Evolutionary conservation across 2,113 vertebrate species (phyloP), one percentile per base, ranked within the genome.

Genomic region (Uropsilus gracilis): DNA sequence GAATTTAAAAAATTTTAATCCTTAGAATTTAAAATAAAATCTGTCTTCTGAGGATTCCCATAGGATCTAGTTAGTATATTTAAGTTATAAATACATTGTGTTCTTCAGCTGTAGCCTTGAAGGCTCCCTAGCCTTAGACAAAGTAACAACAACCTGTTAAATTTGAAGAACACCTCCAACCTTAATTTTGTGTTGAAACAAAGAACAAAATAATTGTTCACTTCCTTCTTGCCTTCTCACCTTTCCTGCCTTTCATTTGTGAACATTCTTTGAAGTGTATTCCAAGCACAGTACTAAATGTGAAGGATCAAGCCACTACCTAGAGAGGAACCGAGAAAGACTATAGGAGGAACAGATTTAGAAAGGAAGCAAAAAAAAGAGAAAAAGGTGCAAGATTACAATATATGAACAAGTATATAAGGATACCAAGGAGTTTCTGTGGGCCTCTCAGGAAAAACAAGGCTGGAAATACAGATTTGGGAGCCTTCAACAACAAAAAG

Each of bases 1-100:
- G 50, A 90, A 63, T 92, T 86, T 91, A 75, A 32, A 57, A 22
- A 81, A 63, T 94, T 69, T 93, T 84, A 86, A 78, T 80, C 26
- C 48, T 83, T 61, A 82, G 24, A 59, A n/a, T n/a, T n/a, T n/a
- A n/a, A n/a, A n/a, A n/a, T n/a, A n/a, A n/a, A n/a, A n/a, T n/a
- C n/a, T n/a, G n/a, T n/a, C 34, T 12, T 82, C 16, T 5, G 37
- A 81, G 59, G 89, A 64, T 50, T 46, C 63, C 37, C n/a, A 94
- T 93, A 95, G 69, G 37, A 22, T 93, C 73, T 84, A 37, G 84
- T 84, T 78, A 61, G 11, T 57, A 34, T 76, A 68, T 50, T 89
- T 91, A 87, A 73, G 37, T 90, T 95, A 92, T 80, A 97, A 94
- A 80, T 59, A 57, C 44, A 76, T 91, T 87, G 22, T 86, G 84